Base-by-base conservation (phyloP, 2,888 invertebrate genomes). In the Oscheius sp. region DNA sequence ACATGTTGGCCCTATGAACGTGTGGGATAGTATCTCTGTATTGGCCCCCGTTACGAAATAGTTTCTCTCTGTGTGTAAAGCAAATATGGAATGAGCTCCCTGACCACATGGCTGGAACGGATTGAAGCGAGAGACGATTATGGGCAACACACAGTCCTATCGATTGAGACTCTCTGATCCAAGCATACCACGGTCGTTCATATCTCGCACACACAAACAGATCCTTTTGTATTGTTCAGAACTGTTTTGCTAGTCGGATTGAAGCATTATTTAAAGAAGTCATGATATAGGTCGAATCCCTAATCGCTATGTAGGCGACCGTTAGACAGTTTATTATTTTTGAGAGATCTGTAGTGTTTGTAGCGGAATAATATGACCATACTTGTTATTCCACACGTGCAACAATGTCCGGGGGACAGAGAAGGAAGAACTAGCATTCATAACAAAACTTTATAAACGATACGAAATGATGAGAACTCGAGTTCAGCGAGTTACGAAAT, bases 101-200 rank as follows among this genome's bases (percentile, higher is more conserved):
- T 63, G 63, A 63, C 63, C 63, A 63, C 63, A 63, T 63, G 50
- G 48, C 35, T 60, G 63, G 63, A 48, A 48, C 47, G 63, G 63
- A 63, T 47, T 13, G 63, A 10, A 48, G 3, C 4, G 53, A 63
- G 21, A 21, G 21, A 63, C 63, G 63, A 63, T 47, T 48, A 48
- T 63, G 50, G 35, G 63, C 47, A 42, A 42, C 42, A 42, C 42
- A 42, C 42, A 7, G 42, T n/a, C 21, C 21, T 21, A 50, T 48
- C 50, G 48, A 50, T 48, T 35, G 47, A 47, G 29, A 21, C 21
- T 21, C 21, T 21, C 62, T 63, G 63, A 48, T 63, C 63, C 47
- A 63, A 48, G 63, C 48, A 33, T 3, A 29, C 42, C n/a, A 33
- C 13, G 13, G 32, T 37, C 9, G 9, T 13, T 60, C 58, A 58